phyloP scores from a whole-genome alignment of 1,140 invertebrate genomes.

The Telenomus remus region DNA sequence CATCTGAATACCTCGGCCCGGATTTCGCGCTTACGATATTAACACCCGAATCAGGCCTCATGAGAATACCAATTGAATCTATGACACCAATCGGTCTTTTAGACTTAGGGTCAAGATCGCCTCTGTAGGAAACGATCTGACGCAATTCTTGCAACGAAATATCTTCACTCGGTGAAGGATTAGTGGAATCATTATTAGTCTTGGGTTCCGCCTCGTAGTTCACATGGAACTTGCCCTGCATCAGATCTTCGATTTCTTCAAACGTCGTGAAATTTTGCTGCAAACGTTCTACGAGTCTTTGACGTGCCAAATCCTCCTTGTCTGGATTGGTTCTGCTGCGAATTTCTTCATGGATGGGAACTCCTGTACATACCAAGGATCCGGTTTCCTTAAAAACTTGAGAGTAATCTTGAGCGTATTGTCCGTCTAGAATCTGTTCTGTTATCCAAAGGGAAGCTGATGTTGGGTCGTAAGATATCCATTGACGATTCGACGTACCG shows the following conservation, averaged over 20 bases:
- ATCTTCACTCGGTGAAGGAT: slow-evolving; percentile 6
- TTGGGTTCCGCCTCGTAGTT: slow-evolving; percentile 42
- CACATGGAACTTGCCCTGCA: slow-evolving; percentile 65
- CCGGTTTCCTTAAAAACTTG: slow-evolving; percentile 79
- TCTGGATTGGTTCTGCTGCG: slow-evolving; percentile 26
- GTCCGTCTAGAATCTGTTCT: slow-evolving; percentile 87
- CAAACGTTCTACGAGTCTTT: slow-evolving; percentile 16
- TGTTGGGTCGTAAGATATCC: slow-evolving; percentile 87
- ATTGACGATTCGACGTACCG: slow-evolving; percentile 92
- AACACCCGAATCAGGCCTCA: slow-evolving; percentile 55
- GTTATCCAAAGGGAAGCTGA: slow-evolving; percentile 80
- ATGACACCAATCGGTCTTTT: slow-evolving; percentile 68
- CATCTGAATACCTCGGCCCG: slow-evolving; percentile 59
- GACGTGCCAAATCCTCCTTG: slow-evolving; percentile 14
- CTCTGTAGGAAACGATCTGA: slow-evolving; percentile 61
- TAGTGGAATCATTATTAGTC: slow-evolving; percentile 14
- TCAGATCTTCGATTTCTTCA: slow-evolving; percentile 76
- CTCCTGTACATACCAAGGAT: slow-evolving; percentile 88
- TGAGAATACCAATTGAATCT: slow-evolving; percentile 62
- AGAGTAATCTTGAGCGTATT: slow-evolving; percentile 81
- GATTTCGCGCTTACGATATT: slow-evolving; percentile 64
- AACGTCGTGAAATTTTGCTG: slow-evolving; percentile 75
- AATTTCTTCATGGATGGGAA: slow-evolving; percentile 83
- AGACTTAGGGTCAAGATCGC: slow-evolving; percentile 57
- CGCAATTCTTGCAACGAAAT: slow-evolving; percentile 9